Conservation (phyloP, 2,888 invertebrate species). For the Pantelozetes paolii region DNA sequence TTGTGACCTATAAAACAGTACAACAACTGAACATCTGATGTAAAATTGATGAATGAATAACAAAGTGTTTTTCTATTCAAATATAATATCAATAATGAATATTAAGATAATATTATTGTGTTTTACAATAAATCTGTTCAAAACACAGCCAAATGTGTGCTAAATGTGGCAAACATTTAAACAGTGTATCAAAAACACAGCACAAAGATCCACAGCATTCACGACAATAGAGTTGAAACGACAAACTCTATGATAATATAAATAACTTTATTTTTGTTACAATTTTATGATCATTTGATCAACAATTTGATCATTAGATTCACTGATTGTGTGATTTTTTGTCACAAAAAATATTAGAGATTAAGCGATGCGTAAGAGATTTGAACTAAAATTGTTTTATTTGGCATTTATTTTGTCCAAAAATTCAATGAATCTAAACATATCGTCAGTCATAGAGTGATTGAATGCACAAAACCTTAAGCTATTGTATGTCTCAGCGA, state of each 20-base stretch:
- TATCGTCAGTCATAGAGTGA: neutral
- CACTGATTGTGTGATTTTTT: conserved; percentile 15
- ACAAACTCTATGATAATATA: too few relatives aligned
- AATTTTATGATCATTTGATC: too few relatives aligned
- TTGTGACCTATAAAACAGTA: conserved; percentile 25
- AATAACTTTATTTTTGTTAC: too few relatives aligned
- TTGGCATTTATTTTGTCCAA: neutral
- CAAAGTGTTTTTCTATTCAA: conserved; percentile 2
- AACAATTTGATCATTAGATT: neutral
- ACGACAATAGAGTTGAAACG: too few relatives aligned
- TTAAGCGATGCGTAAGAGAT: conserved; percentile 13
- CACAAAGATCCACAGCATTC: neutral
- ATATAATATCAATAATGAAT: neutral
- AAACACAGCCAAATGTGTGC: neutral
- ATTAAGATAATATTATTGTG: neutral
- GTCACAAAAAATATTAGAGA: neutral
- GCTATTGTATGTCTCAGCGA: neutral
- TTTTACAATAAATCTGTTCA: too few relatives aligned
- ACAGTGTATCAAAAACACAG: neutral
- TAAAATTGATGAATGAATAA: conserved; percentile 31
- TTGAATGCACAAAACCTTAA: neutral
- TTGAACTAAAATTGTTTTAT: conserved; percentile 13
- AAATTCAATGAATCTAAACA: neutral
- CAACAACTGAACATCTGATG: conserved; percentile 27
- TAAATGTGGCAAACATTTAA: conserved; percentile 9